Evolutionary conservation across 2,888 invertebrate genomes (phyloP).

Genomic region (Rosalia funebris): DNA sequence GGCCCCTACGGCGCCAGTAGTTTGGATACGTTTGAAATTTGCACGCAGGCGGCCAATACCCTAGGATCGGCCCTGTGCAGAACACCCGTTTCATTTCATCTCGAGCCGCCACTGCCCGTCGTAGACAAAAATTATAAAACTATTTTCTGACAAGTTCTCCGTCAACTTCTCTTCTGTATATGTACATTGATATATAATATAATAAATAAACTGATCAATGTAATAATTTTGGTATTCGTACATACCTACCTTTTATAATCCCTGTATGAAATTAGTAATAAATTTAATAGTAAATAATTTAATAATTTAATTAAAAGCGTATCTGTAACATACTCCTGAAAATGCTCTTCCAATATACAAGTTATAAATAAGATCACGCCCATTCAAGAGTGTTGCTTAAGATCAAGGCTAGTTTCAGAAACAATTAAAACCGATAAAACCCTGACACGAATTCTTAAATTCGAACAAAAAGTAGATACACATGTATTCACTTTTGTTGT

Average conservation of each 20-base stretch:
- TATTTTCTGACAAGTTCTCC: too few species aligned
- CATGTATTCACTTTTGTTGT: slow-evolving; percentile 10
- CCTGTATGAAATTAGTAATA: neutral
- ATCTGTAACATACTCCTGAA: too few species aligned
- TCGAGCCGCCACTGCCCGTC: too few species aligned
- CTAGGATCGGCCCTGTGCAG: too few species aligned
- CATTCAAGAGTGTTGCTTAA: slow-evolving; percentile 15
- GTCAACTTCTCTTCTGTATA: too few species aligned
- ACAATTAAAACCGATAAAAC: slow-evolving; percentile 13
- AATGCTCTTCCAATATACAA: neutral
- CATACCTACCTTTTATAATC: neutral
- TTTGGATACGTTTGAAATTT: too few species aligned
- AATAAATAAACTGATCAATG: too few species aligned
- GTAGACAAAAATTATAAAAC: too few species aligned
- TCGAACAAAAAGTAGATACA: slow-evolving; percentile 6
- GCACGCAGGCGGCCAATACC: too few species aligned
- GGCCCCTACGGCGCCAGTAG: too few species aligned
- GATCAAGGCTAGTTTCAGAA: slow-evolving; percentile 18
- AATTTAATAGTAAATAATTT: neutral
- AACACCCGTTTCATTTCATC: too few species aligned
- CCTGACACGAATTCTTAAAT: slow-evolving; percentile 22
- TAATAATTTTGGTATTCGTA: neutral
- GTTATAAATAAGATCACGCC: slow-evolving; percentile 11
- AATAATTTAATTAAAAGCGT: neutral
- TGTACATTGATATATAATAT: too few species aligned